phyloP scores from a whole-genome alignment of 2,797 vertebrate genomes.

The Myripristis jacobus region DNA sequence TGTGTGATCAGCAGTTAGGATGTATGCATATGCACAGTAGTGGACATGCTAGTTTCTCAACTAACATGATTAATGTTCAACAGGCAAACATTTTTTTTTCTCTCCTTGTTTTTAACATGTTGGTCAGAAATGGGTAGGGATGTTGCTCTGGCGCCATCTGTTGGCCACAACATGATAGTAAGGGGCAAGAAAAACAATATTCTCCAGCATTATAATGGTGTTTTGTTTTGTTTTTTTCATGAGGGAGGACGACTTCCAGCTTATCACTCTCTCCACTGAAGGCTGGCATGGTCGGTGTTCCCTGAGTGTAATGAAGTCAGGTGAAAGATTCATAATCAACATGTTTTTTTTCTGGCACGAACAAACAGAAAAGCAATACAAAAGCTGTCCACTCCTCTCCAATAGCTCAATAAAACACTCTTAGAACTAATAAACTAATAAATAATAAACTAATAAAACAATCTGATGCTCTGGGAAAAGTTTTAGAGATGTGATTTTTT shows the following conservation, averaged over 20 bases:
- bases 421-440: too few species aligned
- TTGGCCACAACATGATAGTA: constrained; percentile 38
- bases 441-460: too few species aligned
- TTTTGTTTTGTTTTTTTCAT: not conserved
- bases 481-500: not conserved
- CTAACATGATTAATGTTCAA: constrained; percentile 18
- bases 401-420: not conserved
- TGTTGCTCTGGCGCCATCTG: constrained; percentile 63
- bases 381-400: not conserved
- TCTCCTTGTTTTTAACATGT: constrained; percentile 45
- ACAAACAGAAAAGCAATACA: not conserved
- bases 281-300: constrained; percentile 5
- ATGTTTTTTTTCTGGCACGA: not conserved
- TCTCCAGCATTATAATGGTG: not conserved
- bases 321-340: not conserved
- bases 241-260: not conserved
- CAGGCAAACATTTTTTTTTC: constrained; percentile 9
- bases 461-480: not conserved
- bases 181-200: not conserved
- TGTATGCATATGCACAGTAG: not conserved
- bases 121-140: not conserved
- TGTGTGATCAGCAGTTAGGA: not conserved
- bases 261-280: constrained; percentile 23
- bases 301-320: not conserved
- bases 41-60: not conserved